Conservation (phyloP, 2,888 invertebrate genomes). For the Slavum lentiscoides region DNA sequence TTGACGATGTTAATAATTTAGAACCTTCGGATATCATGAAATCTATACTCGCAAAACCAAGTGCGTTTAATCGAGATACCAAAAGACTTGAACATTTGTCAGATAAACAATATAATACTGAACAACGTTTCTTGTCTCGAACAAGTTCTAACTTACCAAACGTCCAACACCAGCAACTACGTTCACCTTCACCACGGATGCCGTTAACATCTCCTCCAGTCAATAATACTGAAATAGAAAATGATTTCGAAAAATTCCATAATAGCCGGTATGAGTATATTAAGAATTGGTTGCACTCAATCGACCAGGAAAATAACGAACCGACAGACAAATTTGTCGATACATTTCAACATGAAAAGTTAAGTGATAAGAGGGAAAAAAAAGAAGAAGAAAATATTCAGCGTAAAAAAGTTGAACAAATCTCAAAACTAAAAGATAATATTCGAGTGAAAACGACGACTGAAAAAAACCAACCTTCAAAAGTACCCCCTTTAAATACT, state of each 20-base stretch:
- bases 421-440: neutral
- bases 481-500: neutral
- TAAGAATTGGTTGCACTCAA: neutral
- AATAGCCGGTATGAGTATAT: slow-evolving; percentile 10
- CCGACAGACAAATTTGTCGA: neutral
- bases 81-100: slow-evolving; percentile 86
- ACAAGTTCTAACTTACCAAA: slow-evolving; percentile 57
- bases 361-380: slow-evolving; percentile 17
- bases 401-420: slow-evolving; percentile 31
- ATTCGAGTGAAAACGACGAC: neutral
- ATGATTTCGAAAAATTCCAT: neutral
- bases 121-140: slow-evolving; percentile 61
- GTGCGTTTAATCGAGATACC: slow-evolving; percentile 94
- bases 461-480: neutral
- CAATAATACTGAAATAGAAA: neutral
- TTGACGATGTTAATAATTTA: too few relatives aligned
- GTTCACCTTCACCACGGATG: slow-evolving; percentile 55
- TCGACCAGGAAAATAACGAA: neutral
- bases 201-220: slow-evolving; percentile 55
- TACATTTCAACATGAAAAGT: neutral
- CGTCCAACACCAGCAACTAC: neutral
- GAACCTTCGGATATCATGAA: slow-evolving; percentile 69
- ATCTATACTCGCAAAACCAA: slow-evolving; percentile 86
- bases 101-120: slow-evolving; percentile 78
- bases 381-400: slow-evolving; percentile 35